Base-by-base conservation (phyloP, 2,888 invertebrate species). In the Acanthoscelides obtectus region DNA sequence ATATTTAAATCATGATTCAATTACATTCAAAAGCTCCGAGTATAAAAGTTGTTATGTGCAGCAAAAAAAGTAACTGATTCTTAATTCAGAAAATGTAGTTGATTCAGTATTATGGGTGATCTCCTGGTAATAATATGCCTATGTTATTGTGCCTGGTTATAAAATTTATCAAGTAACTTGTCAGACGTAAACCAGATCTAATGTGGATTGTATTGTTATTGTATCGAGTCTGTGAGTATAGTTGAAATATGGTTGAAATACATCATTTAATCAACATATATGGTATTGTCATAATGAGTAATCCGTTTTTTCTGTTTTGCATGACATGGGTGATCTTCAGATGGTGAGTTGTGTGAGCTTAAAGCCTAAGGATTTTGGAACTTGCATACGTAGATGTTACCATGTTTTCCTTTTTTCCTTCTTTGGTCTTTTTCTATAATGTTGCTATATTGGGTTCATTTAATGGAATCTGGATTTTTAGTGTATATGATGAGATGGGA, bases 271-370 rank as follows among this genome's bases (percentile, higher is more conserved):
- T 45, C n/a, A n/a, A 12, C 17, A 45, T 45, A 45, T 25, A 45
- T 45, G 12, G 45, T 45, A 6, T 45, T 45, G 45, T 45, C 45
- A 45, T 66, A 20, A 66, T 66, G 21, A 66, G 22, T 21, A 21
- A 66, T 66, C 66, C 22, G 12, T 78, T 77, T 80, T 80, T 73
- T 80, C 77, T 81, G 76, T 80, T 82, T 84, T 84, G 81, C 84
- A 84, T 84, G 83, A 76, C 73, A 69, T 79, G 74, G 76, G 80
- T 79, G 80, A 79, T 75, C 81, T 75, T 75, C 83, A 85, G 85
- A 84, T 84, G 85, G 85, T 85, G 84, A 85, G 85, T 85, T 80
- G 79, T 25, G 45, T 68, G 22, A 67, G 65, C 22, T 67, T 67
- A 12, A 45, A 6, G n/a, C 22, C 8, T 66, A 66, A 22, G 20